Evolutionary conservation across 2,888 invertebrate species (phyloP).

Genomic region (Cheilosia variabilis): DNA sequence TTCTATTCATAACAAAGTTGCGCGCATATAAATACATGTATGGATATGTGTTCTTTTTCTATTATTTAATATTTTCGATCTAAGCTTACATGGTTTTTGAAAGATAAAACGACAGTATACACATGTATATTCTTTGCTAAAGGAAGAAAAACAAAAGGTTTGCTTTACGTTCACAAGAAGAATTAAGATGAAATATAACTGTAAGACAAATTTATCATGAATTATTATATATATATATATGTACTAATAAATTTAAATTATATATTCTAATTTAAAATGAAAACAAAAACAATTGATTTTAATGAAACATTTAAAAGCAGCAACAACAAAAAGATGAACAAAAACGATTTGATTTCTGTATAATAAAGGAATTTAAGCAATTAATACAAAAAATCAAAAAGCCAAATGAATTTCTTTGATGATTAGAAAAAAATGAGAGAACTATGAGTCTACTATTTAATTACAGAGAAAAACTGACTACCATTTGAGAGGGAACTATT

Average conservation of each 20-base stretch:
- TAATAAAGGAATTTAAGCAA: constrained; percentile 74
- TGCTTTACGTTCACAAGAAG: constrained; percentile 35
- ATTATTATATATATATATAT: constrained; percentile 65
- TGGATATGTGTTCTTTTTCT: constrained; percentile 30
- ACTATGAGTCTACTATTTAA: too few species aligned
- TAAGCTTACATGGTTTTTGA: constrained; percentile 1
- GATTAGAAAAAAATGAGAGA: neutral
- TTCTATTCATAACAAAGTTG: constrained; percentile 46
- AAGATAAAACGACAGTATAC: constrained; percentile 17
- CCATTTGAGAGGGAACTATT: too few species aligned
- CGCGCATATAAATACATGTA: constrained; percentile 21
- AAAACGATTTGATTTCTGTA: constrained; percentile 69
- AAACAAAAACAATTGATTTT: constrained; percentile 48
- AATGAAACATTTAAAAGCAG: constrained; percentile 48
- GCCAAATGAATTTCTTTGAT: constrained; percentile 16
- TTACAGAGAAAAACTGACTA: too few species aligned
- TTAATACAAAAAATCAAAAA: constrained; percentile 63
- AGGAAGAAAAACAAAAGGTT: constrained; percentile 17
- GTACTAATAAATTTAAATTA: constrained; percentile 74
- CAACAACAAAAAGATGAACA: constrained; percentile 54
- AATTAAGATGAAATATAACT: constrained; percentile 29
- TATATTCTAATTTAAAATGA: constrained; percentile 72
- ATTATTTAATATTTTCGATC: constrained; percentile 3
- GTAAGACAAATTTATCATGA: constrained; percentile 60
- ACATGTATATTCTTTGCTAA: constrained; percentile 52